Base-by-base conservation (phyloP, 2,888 invertebrate species). In the Spilarctia lutea region DNA sequence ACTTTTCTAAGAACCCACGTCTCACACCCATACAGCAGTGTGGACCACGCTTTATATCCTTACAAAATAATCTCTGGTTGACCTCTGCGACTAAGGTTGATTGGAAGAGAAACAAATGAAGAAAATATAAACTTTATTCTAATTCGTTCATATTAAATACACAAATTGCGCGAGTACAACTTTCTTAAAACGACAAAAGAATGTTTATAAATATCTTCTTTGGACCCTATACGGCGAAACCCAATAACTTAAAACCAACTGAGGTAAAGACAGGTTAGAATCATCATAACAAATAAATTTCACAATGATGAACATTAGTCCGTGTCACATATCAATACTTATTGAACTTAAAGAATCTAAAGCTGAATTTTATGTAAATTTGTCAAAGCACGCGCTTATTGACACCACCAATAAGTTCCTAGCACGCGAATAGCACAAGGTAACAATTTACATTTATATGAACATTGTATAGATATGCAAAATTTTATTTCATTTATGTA, bases 391-490 rank as follows among this genome's bases (percentile, higher is more conserved):
- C 90, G 88, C 77, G 90, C 78, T 80, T 74, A 74, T 74, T 79
- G 68, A 77, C 78, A 73, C 75, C 74, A 78, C 86, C 85, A 84
- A 85, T 85, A 83, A 79, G 72, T 81, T 76, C 73, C 69, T 79
- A 79, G 56, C 78, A 82, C 75, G 74, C 73, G 80, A 69, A 70
- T 72, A 52, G 56, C 79, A 87, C 83, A 86, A 86, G 87, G 83
- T 86, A 86, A 83, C 85, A 89, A 92, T 92, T 92, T 91, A 92
- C 91, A 92, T 91, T 88, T 91, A 92, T 89, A 85, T 84, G 78
- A 86, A 85, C 65, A 74, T 86, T 83, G 88, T 87, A 94, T 94
- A 92, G 91, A 93, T 92, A 95, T 95, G 94, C 94, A 92, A 95
- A 94, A 93, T 88, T 89, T 84, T 89, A 90, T 91, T 90, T 85